Base-by-base conservation (phyloP, 2,113 vertebrate genomes). In the Toxostoma redivivum region DNA sequence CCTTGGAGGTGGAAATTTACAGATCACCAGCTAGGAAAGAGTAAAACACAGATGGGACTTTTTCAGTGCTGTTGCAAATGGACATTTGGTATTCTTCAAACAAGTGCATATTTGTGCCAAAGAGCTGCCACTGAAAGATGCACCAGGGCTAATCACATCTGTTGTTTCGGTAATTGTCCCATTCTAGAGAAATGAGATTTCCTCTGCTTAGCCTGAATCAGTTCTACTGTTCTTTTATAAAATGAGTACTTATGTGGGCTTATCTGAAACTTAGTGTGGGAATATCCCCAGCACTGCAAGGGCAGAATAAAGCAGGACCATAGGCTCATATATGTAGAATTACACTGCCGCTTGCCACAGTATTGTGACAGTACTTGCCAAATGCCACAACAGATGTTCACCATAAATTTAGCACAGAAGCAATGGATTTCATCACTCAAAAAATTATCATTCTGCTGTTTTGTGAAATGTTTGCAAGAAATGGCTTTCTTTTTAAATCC, bases 81-180 rank as follows among this genome's bases (percentile, higher is more conserved):
- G 53, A 78, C 92, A 95, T 94, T 90, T 90, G 87, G 60, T 93
- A 78, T 92, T 95, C 82, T 90, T 92, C 40, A 95, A 66, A 85
- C 67, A 88, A 96, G 90, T 69, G n/a, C 0, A 6, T 45, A 35
- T 80, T 95, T 92, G 78, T 91, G 92, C 73, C 87, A 96, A 71
- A 67, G 72, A 92, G 57, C 69, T 86, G 58, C 91, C 72, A 61
- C 5, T 89, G 81, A 94, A 97, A 86, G 94, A 94, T 57, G 80
- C 42, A 81, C 50, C 37, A 85, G 3, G 8, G 37, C 38, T 90
- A 31, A 62, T 81, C 40, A 62, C 79, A 93, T 92, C 94, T 96
- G 92, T 57, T 97, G 65, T 92, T 95, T 87, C 33, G 0, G 81
- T 86, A 94, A 90, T 62, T 48, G 77, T 66, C 51, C 38, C 20